Base-by-base conservation (phyloP, 1,140 invertebrate species). In the Nylanderia fulva region DNA sequence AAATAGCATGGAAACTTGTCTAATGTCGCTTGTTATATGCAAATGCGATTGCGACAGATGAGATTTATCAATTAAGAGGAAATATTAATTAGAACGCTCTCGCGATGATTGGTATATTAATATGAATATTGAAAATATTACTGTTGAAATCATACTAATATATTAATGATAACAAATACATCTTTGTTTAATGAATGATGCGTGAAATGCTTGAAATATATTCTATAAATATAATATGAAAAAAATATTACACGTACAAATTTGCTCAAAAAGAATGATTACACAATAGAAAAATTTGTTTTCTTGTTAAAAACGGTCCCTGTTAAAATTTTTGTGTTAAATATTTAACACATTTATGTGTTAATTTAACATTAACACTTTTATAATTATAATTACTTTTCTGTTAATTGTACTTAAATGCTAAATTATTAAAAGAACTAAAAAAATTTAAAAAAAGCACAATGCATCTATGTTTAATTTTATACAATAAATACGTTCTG, bases 31-130 rank as follows among this genome's bases (percentile, higher is more conserved):
- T n/a, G 71, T 86, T 86, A 36, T 45, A 29, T 85, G 83, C 48
- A 79, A 85, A 86, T 85, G 36, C n/a, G 76, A 71, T 80, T 21
- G 36, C 9, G 36, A 72, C 79, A 79, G 45, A 29, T 54, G 45
- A 68, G 29, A 66, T 66, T 36, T 54, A 66, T 68, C 15, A 11
- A 24, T 71, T 45, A 48, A 69, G 39, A 13, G 39, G 21, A 15
- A 11, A n/a, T 52, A n/a, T 74, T 13, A 24, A 52, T 77, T 24
- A 29, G 24, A 5, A 8, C n/a, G 48, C 24, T 33, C 0, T n/a
- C 5, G 21, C 1, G 15, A n/a, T 42, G 61, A 66, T 66, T 11
- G 29, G 68, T 66, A 39, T 13, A n/a, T 21, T 11, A 18, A 2
- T 21, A 15, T 39, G n/a, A 64, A 13, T 36, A 39, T 64, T n/a